Conservation (phyloP, 2,797 vertebrate species). For the Onychomys leucogaster region DNA sequence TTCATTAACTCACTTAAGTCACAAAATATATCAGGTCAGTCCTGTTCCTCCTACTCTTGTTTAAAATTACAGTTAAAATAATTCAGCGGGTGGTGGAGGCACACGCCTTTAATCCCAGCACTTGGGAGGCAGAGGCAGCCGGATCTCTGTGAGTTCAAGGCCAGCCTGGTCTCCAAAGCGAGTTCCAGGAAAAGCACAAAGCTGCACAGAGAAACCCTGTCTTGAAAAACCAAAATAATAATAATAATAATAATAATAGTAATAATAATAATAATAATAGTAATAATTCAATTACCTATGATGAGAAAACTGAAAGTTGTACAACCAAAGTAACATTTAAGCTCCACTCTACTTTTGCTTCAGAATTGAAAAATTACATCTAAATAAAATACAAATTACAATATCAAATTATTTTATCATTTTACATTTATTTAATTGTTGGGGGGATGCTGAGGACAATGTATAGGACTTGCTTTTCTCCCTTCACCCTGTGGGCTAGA, state of each 20-base stretch:
- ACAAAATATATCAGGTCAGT: neutral
- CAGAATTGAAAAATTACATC: neutral
- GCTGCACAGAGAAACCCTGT: no score
- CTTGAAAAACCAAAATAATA: no score
- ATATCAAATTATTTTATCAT: neutral
- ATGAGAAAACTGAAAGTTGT: conserved; percentile 49
- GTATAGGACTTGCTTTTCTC: neutral
- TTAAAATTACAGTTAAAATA: conserved; percentile 26
- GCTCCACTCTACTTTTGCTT: neutral
- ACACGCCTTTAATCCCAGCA: no score
- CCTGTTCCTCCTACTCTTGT: neutral
- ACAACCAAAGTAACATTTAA: conserved; percentile 5
- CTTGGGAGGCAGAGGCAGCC: no score
- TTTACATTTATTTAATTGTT: neutral
- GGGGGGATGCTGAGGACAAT: no score
- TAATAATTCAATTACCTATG: conserved; percentile 49
- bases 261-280: no score
- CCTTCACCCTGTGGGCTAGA: neutral
- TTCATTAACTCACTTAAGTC: neutral
- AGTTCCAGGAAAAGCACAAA: no score
- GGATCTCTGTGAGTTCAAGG: no score
- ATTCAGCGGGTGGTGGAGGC: no score
- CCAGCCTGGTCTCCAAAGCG: no score
- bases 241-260: no score
- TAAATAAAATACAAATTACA: conserved; percentile 52